Percentiles rank a stretch among this genome's conserved stretches.
phyloP scores from a whole-genome alignment of 2,888 invertebrate species.

The Agriotes lineatus region DNA sequence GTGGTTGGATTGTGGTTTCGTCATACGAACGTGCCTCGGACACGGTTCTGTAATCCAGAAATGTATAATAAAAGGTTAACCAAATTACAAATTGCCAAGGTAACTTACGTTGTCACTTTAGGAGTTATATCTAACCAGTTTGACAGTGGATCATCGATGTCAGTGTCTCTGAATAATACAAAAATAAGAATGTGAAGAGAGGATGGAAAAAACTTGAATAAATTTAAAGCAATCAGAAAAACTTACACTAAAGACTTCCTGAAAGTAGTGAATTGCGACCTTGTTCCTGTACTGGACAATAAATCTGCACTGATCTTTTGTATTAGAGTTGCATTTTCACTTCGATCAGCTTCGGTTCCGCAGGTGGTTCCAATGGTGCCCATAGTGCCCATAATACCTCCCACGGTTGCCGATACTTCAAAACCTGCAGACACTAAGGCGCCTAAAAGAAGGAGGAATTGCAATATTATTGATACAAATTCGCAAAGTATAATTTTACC shows the following conservation, averaged over 20 bases:
- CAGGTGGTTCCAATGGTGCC: slow-evolving; percentile 62
- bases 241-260: slow-evolving; percentile 67
- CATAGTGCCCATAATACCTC: slow-evolving; percentile 61
- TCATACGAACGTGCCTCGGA: slow-evolving; percentile 79
- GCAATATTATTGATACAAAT: too few species aligned
- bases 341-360: slow-evolving; percentile 66
- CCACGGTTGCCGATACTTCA: slow-evolving; percentile 83
- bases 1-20: slow-evolving; percentile 78
- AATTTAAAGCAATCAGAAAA: background rate
- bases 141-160: slow-evolving; percentile 63
- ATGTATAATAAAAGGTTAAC: too few species aligned
- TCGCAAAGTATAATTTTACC: too few species aligned
- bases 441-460: slow-evolving; percentile 70
- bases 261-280: slow-evolving; percentile 73
- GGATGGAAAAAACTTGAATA: too few species aligned
- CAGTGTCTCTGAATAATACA: slow-evolving; percentile 62
- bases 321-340: slow-evolving; percentile 65
- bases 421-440: slow-evolving; percentile 89
- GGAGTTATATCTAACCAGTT: slow-evolving; percentile 68
- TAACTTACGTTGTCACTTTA: too few species aligned
- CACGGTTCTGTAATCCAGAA: slow-evolving; percentile 73
- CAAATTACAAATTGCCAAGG: too few species aligned
- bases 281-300: slow-evolving; percentile 62
- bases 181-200: too few species aligned
- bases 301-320: slow-evolving; percentile 65